These are phyloP conservation scores for Vidua macroura DNA, from an alignment of 2,113 vertebrate genomes.

Conservation along the genomic window DNA sequence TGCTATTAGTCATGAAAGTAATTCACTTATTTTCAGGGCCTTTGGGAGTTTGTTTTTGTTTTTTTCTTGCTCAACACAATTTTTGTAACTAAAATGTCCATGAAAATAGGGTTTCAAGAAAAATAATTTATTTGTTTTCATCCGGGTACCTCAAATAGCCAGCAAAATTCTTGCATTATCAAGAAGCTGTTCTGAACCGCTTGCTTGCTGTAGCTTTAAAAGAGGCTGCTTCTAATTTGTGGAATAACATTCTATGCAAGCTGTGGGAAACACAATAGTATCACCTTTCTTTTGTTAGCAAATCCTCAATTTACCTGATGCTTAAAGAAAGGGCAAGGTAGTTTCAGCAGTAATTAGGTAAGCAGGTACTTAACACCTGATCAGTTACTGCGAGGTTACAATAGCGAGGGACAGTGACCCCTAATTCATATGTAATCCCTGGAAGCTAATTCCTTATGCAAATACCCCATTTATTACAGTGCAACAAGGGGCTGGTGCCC, in stretches of 20 bases:
- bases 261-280: constrained; percentile 28
- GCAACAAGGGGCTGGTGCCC: not conserved
- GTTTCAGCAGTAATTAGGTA: constrained; percentile 75
- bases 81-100: not conserved
- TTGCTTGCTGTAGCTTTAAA: not conserved
- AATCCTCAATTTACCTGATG: constrained; percentile 69
- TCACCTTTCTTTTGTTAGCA: constrained; percentile 53
- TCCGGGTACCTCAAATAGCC: not conserved
- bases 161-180: not conserved
- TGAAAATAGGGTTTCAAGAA: not conserved
- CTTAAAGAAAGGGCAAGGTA: constrained; percentile 47
- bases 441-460: constrained; percentile 74
- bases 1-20: not conserved
- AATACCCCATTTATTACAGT: constrained; percentile 55
- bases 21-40: not conserved
- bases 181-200: not conserved
- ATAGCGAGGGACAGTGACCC: constrained; percentile 37
- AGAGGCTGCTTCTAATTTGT: constrained; percentile 24
- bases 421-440: constrained; percentile 73
- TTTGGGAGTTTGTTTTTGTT: not conserved
- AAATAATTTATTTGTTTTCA: not conserved
- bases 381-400: constrained; percentile 61
- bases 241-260: constrained; percentile 11
- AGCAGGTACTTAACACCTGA: constrained; percentile 75
- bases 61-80: not conserved